Conservation (phyloP, 2,888 invertebrate species). For the Ditylenchus weischeri region DNA sequence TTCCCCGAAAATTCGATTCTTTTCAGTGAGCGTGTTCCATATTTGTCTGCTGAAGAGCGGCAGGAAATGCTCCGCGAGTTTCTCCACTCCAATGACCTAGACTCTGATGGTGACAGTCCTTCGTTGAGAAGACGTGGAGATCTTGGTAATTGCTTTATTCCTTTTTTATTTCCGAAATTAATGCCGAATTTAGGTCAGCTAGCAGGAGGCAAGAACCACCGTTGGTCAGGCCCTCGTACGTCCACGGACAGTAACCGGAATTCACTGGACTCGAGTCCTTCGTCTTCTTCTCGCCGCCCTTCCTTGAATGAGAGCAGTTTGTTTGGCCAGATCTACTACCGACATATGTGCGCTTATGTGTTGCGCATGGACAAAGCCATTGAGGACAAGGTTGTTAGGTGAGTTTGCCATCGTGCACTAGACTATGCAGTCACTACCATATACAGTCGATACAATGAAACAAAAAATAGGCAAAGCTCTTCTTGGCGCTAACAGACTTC, state of each 20-base stretch:
- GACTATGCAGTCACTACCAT: background rate
- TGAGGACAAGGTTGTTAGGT: slow-evolving; percentile 22
- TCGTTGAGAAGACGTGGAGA: background rate
- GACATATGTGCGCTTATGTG: slow-evolving; percentile 27
- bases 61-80: slow-evolving; percentile 26
- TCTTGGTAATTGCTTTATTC: background rate
- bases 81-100: slow-evolving; percentile 5
- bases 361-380: slow-evolving; percentile 20
- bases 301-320: slow-evolving; percentile 10
- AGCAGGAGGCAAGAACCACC: background rate
- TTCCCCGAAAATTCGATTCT: too few relatives aligned
- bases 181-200: background rate
- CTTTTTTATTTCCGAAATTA: too few relatives aligned
- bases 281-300: slow-evolving; percentile 11
- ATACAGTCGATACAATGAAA: too few relatives aligned
- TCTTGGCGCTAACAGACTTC: too few relatives aligned
- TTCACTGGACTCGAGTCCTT: slow-evolving; percentile 11
- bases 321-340: slow-evolving; percentile 18
- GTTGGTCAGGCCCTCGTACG: background rate
- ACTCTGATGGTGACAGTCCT: slow-evolving; percentile 5
- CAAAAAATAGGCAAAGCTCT: too few relatives aligned
- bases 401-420: background rate
- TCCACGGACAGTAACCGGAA: background rate
- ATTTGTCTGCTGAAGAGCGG: slow-evolving; percentile 21
- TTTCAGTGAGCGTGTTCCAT: slow-evolving; percentile 26